Evolutionary conservation across 2,888 invertebrate species (phyloP), one percentile per base, ranked within the genome.

Genomic region (Hirtodrosophila cameraria): DNA sequence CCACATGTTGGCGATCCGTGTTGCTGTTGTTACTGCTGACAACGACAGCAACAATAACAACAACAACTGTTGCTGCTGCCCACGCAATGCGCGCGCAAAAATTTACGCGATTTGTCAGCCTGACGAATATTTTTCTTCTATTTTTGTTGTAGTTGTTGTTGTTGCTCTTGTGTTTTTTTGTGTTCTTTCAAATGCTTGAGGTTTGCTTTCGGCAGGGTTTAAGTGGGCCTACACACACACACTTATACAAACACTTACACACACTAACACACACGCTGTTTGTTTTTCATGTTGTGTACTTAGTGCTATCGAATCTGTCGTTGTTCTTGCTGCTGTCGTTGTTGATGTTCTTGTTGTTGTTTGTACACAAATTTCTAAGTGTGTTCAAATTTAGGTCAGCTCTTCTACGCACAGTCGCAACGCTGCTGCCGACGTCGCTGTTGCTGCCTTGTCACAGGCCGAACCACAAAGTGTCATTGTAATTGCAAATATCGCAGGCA

Each of bases 201-300:
- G 62, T 68, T n/a, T 80, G 86, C 79, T 87, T 87, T 87, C 76
- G 86, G 88, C 88, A 80, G 78, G 85, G 88, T 88, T 87, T 87
- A 82, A 82, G 82, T 82, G 88, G 84, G 74, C 81, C 82, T 80
- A 76, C 81, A 81, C 77, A 63, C 58, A 64, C 33, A 31, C 43
- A 50, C 31, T 42, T 43, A 46, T 50, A 45, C 28, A 31, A 30
- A 49, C 28, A 28, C 38, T 31, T 16, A 27, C 30, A 39, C 27
- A 23, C 0, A 27, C 2, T 30, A 28, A 31, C 12, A 45, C 23
- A 23, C 27, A 11, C 16, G 27, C 35, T 57, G 61, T 68, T 76
- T 76, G 78, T 45, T 61, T 60, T 58, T 66, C 53, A 41, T 61
- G 41, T 67, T 80, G 86, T 80, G 86, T 80, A 85, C 80, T 85